A percentile compares a stretch with the other conserved stretches of the same genome.
Evolutionary conservation across 30 jellyfish, hydroid and myxozoan genomes (phyloP).

Genomic region (Turritopsis rubra): DNA sequence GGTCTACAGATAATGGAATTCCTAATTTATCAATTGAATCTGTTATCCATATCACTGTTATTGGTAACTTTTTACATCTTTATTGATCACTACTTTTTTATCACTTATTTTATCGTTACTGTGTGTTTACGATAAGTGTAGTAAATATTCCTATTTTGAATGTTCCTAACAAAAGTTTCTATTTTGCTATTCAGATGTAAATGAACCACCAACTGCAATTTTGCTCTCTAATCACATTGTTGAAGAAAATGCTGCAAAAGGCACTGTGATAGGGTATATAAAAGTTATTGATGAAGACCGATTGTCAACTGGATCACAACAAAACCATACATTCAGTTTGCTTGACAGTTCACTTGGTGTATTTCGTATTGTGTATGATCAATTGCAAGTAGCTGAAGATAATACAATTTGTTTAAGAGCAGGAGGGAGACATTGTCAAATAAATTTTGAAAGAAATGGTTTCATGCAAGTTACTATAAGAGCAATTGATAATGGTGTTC

Average conservation of each 20-base stretch:
- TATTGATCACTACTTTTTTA: background rate
- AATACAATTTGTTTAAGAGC: slow-evolving; percentile 37
- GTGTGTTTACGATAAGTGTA: too few relatives aligned
- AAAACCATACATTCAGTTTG: slow-evolving; percentile 48
- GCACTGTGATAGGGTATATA: slow-evolving; percentile 45
- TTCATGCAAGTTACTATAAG: slow-evolving; percentile 26
- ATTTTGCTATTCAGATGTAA: slow-evolving; percentile 38
- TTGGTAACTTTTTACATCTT: slow-evolving; percentile 33
- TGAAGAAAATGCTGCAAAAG: slow-evolving; percentile 52
- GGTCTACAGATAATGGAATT: slow-evolving; percentile 57
- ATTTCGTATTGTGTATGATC: slow-evolving; percentile 38
- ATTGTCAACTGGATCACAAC: slow-evolving; percentile 30
- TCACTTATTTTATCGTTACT: background rate
- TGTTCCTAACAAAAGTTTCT: background rate
- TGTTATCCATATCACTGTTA: slow-evolving; percentile 34
- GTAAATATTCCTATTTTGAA: too few relatives aligned
- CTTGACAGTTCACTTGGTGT: slow-evolving; percentile 42
- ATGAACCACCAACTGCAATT: slow-evolving; percentile 70
- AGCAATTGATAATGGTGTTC: slow-evolving; percentile 61
- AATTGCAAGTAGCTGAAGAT: slow-evolving; percentile 56
- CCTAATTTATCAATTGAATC: slow-evolving; percentile 45
- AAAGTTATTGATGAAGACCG: slow-evolving; percentile 50
- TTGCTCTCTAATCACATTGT: slow-evolving; percentile 20
- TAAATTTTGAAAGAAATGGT: slow-evolving; percentile 58
- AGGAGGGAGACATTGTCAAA: slow-evolving; percentile 59